Evolutionary conservation across 2,888 invertebrate species (phyloP), one percentile per base, ranked within the genome.

Genomic region (Spodoptera picta): DNA sequence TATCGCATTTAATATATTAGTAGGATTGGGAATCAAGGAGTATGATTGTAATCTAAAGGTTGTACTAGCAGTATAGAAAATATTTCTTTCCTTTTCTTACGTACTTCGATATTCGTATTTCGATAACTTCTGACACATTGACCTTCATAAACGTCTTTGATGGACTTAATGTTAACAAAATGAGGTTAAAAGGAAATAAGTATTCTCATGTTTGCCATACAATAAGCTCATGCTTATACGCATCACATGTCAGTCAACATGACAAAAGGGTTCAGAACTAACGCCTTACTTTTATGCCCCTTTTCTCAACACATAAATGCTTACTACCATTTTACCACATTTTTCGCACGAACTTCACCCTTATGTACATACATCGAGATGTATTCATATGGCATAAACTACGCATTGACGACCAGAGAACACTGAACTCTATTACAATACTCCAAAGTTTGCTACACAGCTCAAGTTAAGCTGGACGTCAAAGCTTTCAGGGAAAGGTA

Each of bases 381-480:
- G 87, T 90, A 89, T 90, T 91, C 90, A 90, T 90, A 91, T 77
- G 85, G 82, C 81, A 86, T 87, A 88, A 87, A 89, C 84, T 86
- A 86, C 85, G 83, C 83, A 80, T 82, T 79, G 77, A 52, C 65
- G 67, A 55, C 91, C 86, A 87, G 63, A 65, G 31, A 69, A 72
- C 11, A 56, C 49, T 69, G 88, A 83, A 65, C 86, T 60, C 55
- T 61, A 60, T 54, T 69, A 65, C n/a, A 48, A 43, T n/a, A 42
- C n/a, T 10, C 2, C 9, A 4, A 3, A 4, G 4, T 41, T 14
- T 10, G 42, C 24, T 44, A 36, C 42, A 27, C 55, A 31, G 73
- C 85, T 82, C 86, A 65, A 36, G 27, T 6, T 80, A 79, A 11
- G 60, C 48, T 84, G 88, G 87, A 49, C 53, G 60, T 3, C 52